Conservation (phyloP, 1,140 invertebrate genomes). For the Tribolium madens region DNA sequence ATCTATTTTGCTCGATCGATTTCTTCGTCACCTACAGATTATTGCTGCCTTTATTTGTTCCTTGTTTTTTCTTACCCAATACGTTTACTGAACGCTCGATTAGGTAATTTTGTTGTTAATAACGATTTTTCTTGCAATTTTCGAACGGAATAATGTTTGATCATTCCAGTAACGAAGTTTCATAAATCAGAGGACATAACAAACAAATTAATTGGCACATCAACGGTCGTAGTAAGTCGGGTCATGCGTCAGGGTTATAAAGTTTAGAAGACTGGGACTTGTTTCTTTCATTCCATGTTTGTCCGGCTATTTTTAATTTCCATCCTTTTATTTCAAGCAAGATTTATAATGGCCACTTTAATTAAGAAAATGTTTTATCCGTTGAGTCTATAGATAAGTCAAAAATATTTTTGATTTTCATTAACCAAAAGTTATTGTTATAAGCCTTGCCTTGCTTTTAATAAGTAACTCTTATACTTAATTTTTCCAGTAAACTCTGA, state of each 20-base stretch:
- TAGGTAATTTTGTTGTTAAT: neutral
- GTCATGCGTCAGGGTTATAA: conserved; percentile 52
- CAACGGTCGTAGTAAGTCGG: conserved; percentile 46
- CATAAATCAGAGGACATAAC: conserved; percentile 44
- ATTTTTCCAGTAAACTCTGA: no score
- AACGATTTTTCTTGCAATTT: neutral
- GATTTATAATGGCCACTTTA: conserved; percentile 48
- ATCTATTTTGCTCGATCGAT: neutral
- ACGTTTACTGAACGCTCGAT: neutral
- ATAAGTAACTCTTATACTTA: no score
- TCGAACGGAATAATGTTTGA: neutral
- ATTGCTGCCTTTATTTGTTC: neutral
- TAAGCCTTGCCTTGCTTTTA: no score
- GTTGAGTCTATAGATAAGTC: conserved; percentile 12
- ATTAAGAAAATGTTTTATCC: conserved; percentile 49
- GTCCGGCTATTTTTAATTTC: conserved; percentile 54
- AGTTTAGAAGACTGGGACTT: conserved; percentile 45
- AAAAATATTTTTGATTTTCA: no score
- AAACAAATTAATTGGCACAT: conserved; percentile 52
- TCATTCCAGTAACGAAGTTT: conserved; percentile 12
- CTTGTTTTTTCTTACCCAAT: neutral
- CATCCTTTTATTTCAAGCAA: conserved; percentile 35
- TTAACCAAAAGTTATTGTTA: neutral
- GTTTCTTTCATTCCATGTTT: conserved; percentile 49
- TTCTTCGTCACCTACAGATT: conserved; percentile 8